Percentiles rank a stretch among this genome's conserved stretches.
Conservation (phyloP, 2,797 vertebrate species). For the Babyrousa celebensis region DNA sequence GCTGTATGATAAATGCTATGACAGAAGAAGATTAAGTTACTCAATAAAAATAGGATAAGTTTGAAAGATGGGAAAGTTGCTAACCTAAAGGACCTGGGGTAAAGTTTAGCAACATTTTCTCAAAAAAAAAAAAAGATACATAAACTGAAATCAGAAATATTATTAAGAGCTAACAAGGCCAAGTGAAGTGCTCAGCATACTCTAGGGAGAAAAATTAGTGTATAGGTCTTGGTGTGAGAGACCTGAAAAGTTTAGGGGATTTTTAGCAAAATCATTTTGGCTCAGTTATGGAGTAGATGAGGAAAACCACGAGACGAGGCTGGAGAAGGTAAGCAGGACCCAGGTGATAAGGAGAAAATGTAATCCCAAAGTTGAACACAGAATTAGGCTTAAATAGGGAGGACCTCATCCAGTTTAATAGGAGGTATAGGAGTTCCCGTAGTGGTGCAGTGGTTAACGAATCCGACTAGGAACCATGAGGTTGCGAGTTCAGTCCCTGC, state of each 20-base stretch:
- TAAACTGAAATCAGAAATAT: slow-evolving; percentile 4
- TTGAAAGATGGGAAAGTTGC: background rate
- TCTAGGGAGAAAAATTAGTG: background rate
- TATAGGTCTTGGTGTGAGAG: background rate
- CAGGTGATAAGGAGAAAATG: too few species aligned
- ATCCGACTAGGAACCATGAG: too few species aligned
- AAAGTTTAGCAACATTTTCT: background rate
- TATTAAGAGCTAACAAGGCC: background rate
- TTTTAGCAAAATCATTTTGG: too few species aligned
- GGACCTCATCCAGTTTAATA: background rate
- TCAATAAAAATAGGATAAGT: background rate
- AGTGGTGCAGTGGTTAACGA: too few species aligned
- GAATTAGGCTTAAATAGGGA: background rate
- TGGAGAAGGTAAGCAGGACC: too few species aligned
- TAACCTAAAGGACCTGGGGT: background rate
- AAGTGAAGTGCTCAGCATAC: background rate
- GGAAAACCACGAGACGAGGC: too few species aligned
- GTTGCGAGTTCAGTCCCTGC: too few species aligned
- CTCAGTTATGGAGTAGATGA: too few species aligned
- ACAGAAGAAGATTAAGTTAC: background rate
- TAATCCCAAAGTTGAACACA: background rate
- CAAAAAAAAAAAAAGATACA: background rate
- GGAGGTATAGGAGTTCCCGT: background rate
- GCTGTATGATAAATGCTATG: background rate
- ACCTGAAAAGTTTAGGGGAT: too few species aligned